Evolutionary conservation across 37 sponge, comb jelly and placozoan species (phyloP).

Genomic region (Haliclona indistincta): DNA sequence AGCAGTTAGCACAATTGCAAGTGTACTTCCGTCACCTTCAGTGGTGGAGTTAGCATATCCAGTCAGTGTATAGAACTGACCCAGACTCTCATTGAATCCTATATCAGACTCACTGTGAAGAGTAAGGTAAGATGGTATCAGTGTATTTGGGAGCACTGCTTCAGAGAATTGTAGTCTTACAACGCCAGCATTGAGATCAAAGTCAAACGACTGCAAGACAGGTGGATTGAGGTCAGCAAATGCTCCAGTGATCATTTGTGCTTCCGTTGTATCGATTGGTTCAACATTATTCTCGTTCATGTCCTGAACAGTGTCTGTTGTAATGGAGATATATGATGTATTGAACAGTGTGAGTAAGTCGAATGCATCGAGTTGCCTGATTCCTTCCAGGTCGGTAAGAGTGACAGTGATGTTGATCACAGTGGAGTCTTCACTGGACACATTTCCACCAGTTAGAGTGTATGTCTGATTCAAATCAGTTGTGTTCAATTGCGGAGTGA

Average conservation of each 20-base stretch:
- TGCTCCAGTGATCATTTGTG: constrained; percentile 37
- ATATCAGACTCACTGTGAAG: constrained; percentile 48
- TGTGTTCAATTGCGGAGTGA: constrained; percentile 52
- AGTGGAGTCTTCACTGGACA: constrained; percentile 61
- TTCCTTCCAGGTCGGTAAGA: constrained; percentile 56
- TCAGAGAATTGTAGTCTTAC: constrained; percentile 68
- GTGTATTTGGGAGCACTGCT: constrained; percentile 44
- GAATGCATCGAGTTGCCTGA: constrained; percentile 59
- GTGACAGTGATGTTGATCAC: constrained; percentile 51
- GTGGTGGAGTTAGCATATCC: constrained; percentile 12
- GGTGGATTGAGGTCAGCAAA: constrained; percentile 86
- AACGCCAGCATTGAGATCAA: constrained; percentile 69
- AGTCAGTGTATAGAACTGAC: constrained; percentile 57
- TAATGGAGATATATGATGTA: constrained; percentile 61
- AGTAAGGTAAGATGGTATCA: constrained; percentile 38
- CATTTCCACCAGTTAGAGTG: constrained; percentile 69
- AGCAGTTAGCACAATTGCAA: constrained; percentile 45
- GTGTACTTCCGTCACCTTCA: constrained; percentile 1
- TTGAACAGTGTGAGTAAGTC: constrained; percentile 60
- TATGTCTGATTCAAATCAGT: constrained; percentile 19
- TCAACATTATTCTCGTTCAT: constrained; percentile 65
- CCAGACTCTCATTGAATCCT: constrained; percentile 36
- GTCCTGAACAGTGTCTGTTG: constrained; percentile 32
- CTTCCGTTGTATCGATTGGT: constrained; percentile 20
- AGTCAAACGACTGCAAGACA: constrained; percentile 11